Conservation (phyloP, 2,113 vertebrate species). For the Nipponia nippon region DNA sequence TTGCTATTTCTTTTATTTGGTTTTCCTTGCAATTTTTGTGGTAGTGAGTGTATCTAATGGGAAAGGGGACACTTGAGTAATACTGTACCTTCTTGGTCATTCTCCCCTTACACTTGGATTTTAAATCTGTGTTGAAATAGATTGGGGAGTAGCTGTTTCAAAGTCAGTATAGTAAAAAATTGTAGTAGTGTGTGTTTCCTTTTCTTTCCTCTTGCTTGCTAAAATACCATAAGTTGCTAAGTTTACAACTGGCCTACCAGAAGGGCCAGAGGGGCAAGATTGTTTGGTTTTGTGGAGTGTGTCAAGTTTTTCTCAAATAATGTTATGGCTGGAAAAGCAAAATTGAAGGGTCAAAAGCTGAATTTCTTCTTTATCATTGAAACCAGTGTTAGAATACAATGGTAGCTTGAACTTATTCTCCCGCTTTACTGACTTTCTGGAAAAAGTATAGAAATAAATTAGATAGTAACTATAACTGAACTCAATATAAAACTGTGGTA, state of each 20-base stretch:
- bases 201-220: slow-evolving; percentile 4
- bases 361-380: slow-evolving; percentile 51
- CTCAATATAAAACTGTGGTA: slow-evolving; percentile 64
- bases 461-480: slow-evolving; percentile 63
- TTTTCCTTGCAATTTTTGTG: slow-evolving; percentile 35
- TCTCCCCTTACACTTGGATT: slow-evolving; percentile 17
- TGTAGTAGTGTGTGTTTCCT: slow-evolving; percentile 5
- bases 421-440: slow-evolving; percentile 46
- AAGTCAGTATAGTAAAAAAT: slow-evolving; percentile 9
- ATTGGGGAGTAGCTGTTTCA: slow-evolving; percentile 30
- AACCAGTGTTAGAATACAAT: slow-evolving; percentile 30
- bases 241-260: not conserved
- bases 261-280: not conserved
- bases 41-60: not conserved
- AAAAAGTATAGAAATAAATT: slow-evolving; percentile 47
- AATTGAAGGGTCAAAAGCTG: slow-evolving; percentile 43
- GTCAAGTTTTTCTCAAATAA: not conserved
- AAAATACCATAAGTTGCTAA: not conserved
- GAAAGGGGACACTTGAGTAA: slow-evolving; percentile 8
- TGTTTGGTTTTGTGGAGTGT: slow-evolving; percentile 31
- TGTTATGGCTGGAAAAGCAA: slow-evolving; percentile 16
- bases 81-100: slow-evolving; percentile 16
- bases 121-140: slow-evolving; percentile 33
- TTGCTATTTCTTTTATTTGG: slow-evolving; percentile 45
- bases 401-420: slow-evolving; percentile 44